These are phyloP conservation scores for Crypturellus tataupa DNA, from an alignment of 2,797 vertebrate species.

Conservation along the genomic window DNA sequence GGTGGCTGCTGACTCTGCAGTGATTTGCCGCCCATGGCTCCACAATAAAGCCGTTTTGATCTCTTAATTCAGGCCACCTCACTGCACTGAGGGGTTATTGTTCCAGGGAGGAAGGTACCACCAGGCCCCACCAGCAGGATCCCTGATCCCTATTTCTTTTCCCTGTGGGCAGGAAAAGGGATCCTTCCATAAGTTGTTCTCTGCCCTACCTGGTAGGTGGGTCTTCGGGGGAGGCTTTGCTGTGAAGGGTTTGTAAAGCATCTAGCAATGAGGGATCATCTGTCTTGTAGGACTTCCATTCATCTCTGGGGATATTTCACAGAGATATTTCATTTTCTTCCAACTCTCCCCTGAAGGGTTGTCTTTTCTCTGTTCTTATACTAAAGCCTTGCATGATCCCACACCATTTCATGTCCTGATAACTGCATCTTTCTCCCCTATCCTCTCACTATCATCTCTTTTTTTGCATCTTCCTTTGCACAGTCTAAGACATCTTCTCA, in stretches of 20 bases:
- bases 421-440: neutral
- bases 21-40: accelerated
- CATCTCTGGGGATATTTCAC: neutral
- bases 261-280: neutral
- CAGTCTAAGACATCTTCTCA: neutral
- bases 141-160: neutral
- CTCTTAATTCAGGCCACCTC: neutral
- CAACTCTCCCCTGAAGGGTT: accelerated
- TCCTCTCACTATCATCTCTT: neutral
- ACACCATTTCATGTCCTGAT: neutral
- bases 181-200: neutral
- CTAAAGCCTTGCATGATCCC: neutral
- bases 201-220: neutral
- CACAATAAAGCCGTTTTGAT: neutral
- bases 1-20: accelerated
- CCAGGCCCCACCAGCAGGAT: accelerated
- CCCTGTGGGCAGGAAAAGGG: accelerated
- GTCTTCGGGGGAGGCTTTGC: neutral
- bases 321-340: neutral
- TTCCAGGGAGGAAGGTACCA: accelerated
- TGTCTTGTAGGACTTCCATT: neutral
- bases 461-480: neutral
- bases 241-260: neutral
- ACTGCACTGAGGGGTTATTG: accelerated
- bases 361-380: neutral